Evolutionary conservation across 2,888 invertebrate genomes (phyloP).

Genomic region (Chromoteleia sp.): DNA sequence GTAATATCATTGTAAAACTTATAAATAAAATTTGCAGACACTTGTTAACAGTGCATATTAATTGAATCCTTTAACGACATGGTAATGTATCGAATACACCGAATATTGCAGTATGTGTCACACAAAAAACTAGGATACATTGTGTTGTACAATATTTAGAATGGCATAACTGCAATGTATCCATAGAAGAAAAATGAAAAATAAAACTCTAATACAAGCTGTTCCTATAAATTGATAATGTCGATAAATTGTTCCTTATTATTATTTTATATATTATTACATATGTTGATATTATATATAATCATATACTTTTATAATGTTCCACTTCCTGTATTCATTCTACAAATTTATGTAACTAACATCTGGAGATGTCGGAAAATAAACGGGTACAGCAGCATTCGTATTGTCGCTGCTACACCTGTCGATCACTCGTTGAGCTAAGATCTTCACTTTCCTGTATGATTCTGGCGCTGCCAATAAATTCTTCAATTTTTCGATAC

Average conservation of each 20-base stretch:
- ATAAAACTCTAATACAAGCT: slow-evolving; percentile 41
- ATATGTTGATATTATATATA: slow-evolving; percentile 41
- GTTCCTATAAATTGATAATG: slow-evolving; percentile 41
- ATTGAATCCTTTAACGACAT: slow-evolving; percentile 23
- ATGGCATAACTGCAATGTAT: slow-evolving; percentile 20
- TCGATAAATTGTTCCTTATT: slow-evolving; percentile 34
- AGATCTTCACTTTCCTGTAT: slow-evolving; percentile 87
- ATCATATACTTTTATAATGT: slow-evolving; percentile 30
- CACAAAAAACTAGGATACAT: slow-evolving; percentile 13
- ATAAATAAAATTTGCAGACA: slow-evolving; percentile 46
- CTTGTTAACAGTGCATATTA: slow-evolving; percentile 47
- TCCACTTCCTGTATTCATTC: slow-evolving; percentile 10
- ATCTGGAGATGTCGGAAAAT: slow-evolving; percentile 53
- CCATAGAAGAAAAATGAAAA: slow-evolving; percentile 11
- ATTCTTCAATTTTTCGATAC: slow-evolving; percentile 90
- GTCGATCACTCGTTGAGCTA: slow-evolving; percentile 89
- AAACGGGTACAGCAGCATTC: slow-evolving; percentile 34
- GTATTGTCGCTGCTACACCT: slow-evolving; percentile 86
- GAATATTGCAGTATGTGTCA: slow-evolving; percentile 30
- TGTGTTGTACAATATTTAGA: slow-evolving; percentile 5
- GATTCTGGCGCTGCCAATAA: slow-evolving; percentile 88
- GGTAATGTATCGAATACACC: slow-evolving; percentile 20
- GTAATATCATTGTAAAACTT: slow-evolving; percentile 48
- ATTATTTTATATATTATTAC: slow-evolving; percentile 30
- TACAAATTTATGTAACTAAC: slow-evolving; percentile 46